These are phyloP conservation scores for Amphipoea oculea DNA, from an alignment of 2,888 invertebrate species.

Conservation along the genomic window DNA sequence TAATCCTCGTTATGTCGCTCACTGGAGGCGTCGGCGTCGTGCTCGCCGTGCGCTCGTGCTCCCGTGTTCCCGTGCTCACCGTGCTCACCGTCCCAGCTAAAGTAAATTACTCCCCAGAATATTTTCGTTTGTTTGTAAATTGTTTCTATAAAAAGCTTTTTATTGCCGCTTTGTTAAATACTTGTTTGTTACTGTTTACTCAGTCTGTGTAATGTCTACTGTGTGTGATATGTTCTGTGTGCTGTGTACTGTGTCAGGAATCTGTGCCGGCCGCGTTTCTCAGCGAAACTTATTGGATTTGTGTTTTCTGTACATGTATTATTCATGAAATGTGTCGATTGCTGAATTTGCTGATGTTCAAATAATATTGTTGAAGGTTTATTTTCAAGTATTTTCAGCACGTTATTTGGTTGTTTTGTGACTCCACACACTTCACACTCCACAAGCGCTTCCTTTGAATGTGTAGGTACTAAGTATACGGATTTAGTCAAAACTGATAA, in stretches of 20 bases:
- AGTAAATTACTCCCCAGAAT: slow-evolving; percentile 44
- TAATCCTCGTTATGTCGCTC: slow-evolving; percentile 39
- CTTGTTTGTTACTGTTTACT: slow-evolving; percentile 25
- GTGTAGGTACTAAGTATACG: not conserved
- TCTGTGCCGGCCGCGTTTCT: slow-evolving; percentile 8
- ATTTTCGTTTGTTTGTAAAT: slow-evolving; percentile 18
- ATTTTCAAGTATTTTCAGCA: slow-evolving; percentile 5
- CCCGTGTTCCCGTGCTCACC: not conserved
- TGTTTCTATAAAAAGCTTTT: slow-evolving; percentile 42
- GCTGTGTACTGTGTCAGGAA: slow-evolving; percentile 3
- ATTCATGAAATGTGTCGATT: slow-evolving; percentile 50
- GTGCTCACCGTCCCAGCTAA: slow-evolving; percentile 27
- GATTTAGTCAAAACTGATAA: not conserved
- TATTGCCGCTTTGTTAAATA: slow-evolving; percentile 44
- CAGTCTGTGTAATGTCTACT: not conserved
- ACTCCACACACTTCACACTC: not conserved
- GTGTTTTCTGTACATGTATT: slow-evolving; percentile 39
- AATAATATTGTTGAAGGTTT: slow-evolving; percentile 41
- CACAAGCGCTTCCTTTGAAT: slow-evolving; percentile 5
- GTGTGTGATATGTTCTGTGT: not conserved
- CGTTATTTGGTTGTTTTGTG: slow-evolving; percentile 5
- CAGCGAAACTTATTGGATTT: slow-evolving; percentile 44
- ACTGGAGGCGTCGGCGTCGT: slow-evolving; percentile 28
- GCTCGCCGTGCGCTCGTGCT: not conserved
- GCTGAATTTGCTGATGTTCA: slow-evolving; percentile 40